A percentile compares a stretch with the other conserved stretches of the same genome.
Conservation (phyloP, 2,888 invertebrate genomes). For the Apamea anceps region DNA sequence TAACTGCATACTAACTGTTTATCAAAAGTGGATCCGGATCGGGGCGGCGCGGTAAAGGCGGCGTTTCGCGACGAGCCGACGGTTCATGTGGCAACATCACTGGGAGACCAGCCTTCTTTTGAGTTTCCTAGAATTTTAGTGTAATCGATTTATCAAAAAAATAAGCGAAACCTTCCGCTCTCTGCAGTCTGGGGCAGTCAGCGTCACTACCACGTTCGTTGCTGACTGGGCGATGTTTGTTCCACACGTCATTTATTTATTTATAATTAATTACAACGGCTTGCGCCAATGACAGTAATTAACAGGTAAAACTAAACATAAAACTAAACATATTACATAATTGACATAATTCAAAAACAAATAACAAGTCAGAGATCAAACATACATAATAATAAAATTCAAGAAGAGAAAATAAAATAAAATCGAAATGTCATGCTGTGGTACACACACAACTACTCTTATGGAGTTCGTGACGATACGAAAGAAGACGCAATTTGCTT, state of each 20-base stretch:
- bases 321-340: too few relatives aligned
- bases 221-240: too few relatives aligned
- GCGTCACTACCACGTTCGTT: not conserved
- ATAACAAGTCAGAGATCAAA: too few relatives aligned
- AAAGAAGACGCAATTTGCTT: not conserved
- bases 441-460: not conserved
- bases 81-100: constrained; percentile 95
- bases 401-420: too few relatives aligned
- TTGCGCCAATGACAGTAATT: too few relatives aligned
- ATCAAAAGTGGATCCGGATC: constrained; percentile 93
- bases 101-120: constrained; percentile 96
- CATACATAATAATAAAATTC: too few relatives aligned
- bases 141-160: not conserved
- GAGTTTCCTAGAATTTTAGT: constrained; percentile 91
- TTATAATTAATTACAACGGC: too few relatives aligned
- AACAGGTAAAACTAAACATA: too few relatives aligned
- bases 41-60: constrained; percentile 93
- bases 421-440: too few relatives aligned
- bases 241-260: too few relatives aligned
- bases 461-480: not conserved
- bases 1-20: constrained; percentile 81
- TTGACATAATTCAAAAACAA: too few relatives aligned
- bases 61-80: constrained; percentile 93
- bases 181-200: not conserved
- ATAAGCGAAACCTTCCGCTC: too few relatives aligned